Conservation (phyloP, 1,140 invertebrate species). For the Drusus annulatus region DNA sequence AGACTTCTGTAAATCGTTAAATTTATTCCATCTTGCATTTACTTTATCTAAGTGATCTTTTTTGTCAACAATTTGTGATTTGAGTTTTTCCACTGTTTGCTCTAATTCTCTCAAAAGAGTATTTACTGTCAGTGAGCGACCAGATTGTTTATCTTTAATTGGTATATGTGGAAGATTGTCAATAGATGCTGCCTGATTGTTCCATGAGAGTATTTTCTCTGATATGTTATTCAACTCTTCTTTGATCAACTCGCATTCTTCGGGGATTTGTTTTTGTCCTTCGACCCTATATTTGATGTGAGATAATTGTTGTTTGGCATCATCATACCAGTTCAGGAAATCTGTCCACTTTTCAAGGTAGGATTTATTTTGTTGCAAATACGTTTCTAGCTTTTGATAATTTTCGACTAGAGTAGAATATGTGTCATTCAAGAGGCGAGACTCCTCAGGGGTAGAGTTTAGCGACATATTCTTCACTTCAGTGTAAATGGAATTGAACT, state of each 20-base stretch:
- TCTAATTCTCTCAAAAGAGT: slow-evolving; percentile 81
- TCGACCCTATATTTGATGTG: slow-evolving; percentile 87
- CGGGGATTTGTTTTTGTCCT: slow-evolving; percentile 77
- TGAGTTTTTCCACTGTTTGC: slow-evolving; percentile 76
- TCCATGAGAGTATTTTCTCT: slow-evolving; percentile 79
- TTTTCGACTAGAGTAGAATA: slow-evolving; percentile 82
- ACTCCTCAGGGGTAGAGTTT: slow-evolving; percentile 80
- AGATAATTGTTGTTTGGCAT: slow-evolving; percentile 84
- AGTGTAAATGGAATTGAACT: slow-evolving; percentile 82
- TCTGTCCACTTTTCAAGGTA: slow-evolving; percentile 88
- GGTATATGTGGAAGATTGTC: slow-evolving; percentile 78
- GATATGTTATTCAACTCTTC: slow-evolving; percentile 79
- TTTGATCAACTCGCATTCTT: slow-evolving; percentile 77
- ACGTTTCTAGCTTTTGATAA: slow-evolving; percentile 84
- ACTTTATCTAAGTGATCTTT: slow-evolving; percentile 79
- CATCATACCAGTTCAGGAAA: slow-evolving; percentile 85
- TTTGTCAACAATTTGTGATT: slow-evolving; percentile 77
- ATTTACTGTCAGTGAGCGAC: slow-evolving; percentile 78
- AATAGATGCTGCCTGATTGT: slow-evolving; percentile 77
- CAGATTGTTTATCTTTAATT: slow-evolving; percentile 78
- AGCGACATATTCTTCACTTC: slow-evolving; percentile 85
- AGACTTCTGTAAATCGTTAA: slow-evolving; percentile 77
- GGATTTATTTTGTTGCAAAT: slow-evolving; percentile 81
- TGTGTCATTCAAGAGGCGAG: slow-evolving; percentile 79
- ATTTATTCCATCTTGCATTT: slow-evolving; percentile 79